These are phyloP conservation scores for Ditylenchus weischeri DNA, from an alignment of 2,888 invertebrate genomes.

Conservation along the genomic window DNA sequence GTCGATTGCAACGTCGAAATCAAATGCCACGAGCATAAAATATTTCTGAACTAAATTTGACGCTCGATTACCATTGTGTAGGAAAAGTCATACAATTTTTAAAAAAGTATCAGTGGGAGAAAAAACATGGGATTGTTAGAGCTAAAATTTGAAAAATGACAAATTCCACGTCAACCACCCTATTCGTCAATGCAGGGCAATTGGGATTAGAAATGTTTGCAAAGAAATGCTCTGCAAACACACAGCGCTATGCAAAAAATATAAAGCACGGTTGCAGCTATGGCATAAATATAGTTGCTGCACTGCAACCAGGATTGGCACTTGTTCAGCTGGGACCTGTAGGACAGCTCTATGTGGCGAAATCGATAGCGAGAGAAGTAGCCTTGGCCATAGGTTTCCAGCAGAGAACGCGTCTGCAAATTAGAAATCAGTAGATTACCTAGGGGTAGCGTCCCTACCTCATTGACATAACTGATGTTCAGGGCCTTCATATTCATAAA, in stretches of 20 bases:
- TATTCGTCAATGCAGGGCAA: no score
- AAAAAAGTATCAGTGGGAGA: no score
- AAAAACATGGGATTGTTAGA: no score
- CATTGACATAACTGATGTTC: not conserved
- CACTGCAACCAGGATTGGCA: not conserved
- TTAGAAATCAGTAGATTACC: not conserved
- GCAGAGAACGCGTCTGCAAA: not conserved
- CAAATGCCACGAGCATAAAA: no score
- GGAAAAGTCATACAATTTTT: no score
- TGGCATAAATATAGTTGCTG: not conserved
- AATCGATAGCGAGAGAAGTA: not conserved
- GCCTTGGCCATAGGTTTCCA: constrained; percentile 3
- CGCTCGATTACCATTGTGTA: no score
- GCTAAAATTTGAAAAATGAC: no score
- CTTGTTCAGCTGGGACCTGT: not conserved
- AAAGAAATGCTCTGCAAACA: constrained; percentile 3
- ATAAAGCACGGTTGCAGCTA: not conserved
- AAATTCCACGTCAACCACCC: no score
- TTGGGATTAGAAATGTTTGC: not conserved
- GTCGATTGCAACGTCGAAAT: no score
- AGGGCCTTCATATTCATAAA: constrained; percentile 9
- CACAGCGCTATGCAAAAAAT: not conserved
- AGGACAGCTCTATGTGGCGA: not conserved
- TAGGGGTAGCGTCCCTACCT: not conserved
- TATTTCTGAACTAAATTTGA: no score